Evolutionary conservation across 30 jellyfish, hydroid and myxozoan genomes (phyloP).

Genomic region (Euphysa ruthae): DNA sequence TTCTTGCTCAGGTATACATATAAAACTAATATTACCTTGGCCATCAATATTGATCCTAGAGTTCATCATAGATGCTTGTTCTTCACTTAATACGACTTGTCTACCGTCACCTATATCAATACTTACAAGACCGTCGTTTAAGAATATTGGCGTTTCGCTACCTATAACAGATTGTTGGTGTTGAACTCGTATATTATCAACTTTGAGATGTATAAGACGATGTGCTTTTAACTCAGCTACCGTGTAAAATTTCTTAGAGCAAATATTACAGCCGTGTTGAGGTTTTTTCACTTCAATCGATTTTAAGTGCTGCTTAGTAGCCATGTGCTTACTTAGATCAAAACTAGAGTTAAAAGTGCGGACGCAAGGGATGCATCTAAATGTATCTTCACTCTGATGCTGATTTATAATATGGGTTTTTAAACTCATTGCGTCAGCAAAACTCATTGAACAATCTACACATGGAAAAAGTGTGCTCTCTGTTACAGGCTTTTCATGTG

Average conservation of each 20-base stretch:
- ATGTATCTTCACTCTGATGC: background rate
- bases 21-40: conserved; percentile 10
- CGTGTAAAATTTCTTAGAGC: background rate
- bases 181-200: background rate
- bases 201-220: conserved; percentile 11
- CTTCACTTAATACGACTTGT: conserved; percentile 7
- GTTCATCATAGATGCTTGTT: conserved; percentile 12
- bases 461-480: conserved; percentile 12
- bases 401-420: conserved; percentile 4
- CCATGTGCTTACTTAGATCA: conserved; percentile 8
- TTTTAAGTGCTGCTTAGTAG: conserved; percentile 20
- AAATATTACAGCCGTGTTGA: conserved; percentile 1
- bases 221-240: conserved; percentile 14
- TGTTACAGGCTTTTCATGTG: background rate
- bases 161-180: background rate
- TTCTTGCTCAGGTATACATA: background rate
- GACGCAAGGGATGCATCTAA: conserved; percentile 24
- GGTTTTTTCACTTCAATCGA: background rate
- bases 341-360: background rate
- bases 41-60: conserved; percentile 23
- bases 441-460: conserved; percentile 1
- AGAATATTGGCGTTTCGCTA: background rate
- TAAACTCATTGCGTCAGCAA: background rate
- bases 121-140: background rate
- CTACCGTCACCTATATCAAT: conserved; percentile 12